phyloP scores from a whole-genome alignment of 2,797 vertebrate species.

The Melanotaenia trifasciata region DNA sequence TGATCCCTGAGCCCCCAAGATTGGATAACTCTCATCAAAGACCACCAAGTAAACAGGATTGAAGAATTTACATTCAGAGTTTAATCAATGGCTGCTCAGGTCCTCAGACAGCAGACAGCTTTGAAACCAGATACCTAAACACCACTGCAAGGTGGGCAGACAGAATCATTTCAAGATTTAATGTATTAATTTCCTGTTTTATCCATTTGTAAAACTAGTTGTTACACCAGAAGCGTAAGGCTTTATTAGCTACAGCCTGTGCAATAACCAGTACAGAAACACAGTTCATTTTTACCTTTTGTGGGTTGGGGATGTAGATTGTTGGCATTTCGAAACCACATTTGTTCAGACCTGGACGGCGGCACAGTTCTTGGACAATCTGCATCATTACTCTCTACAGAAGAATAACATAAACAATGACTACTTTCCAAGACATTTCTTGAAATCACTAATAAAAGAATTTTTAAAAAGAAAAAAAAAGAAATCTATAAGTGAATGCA shows the following conservation, averaged over 20 bases:
- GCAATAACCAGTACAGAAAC: not conserved
- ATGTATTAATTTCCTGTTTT: not conserved
- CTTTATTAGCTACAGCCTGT: conserved; percentile 1
- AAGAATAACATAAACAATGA: not conserved
- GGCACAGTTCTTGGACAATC: conserved; percentile 87
- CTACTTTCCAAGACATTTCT: not conserved
- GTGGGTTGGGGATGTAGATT: conserved; percentile 87
- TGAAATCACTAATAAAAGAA: not conserved
- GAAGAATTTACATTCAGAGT: conserved; percentile 48
- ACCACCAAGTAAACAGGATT: conserved; percentile 14
- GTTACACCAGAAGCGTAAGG: not conserved
- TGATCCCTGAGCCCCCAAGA: conserved; percentile 16
- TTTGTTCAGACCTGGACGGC: conserved; percentile 87
- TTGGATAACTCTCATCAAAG: conserved; percentile 32
- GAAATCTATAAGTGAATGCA: not conserved
- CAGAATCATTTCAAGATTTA: not conserved
- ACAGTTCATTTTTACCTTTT: conserved; percentile 75
- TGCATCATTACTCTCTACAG: conserved; percentile 88
- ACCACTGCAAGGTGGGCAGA: not conserved
- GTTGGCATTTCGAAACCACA: conserved; percentile 90
- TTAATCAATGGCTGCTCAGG: conserved; percentile 35
- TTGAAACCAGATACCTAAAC: conserved; percentile 26
- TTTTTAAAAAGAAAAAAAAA: not conserved
- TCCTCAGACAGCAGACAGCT: conserved; percentile 10
- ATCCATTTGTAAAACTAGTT: not conserved